These are phyloP conservation scores for Prorops nasuta DNA, from an alignment of 1,140 invertebrate species.

Conservation along the genomic window DNA sequence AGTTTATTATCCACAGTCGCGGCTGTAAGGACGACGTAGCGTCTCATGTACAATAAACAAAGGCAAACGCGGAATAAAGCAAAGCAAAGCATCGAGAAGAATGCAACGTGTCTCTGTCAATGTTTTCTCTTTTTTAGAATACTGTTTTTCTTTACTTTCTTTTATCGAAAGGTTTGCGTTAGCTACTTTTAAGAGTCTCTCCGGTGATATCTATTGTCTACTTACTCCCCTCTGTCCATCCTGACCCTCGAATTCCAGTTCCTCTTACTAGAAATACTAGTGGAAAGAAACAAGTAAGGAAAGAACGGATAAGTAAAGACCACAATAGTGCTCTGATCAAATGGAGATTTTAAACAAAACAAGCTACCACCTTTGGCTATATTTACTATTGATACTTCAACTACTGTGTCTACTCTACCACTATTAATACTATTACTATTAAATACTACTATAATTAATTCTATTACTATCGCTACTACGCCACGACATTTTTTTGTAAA, in stretches of 20 bases:
- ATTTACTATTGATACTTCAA: slow-evolving; percentile 31
- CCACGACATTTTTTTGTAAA: slow-evolving; percentile 34
- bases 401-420: no score
- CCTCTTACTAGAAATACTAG: slow-evolving; percentile 24
- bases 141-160: not conserved
- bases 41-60: slow-evolving; percentile 32
- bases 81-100: slow-evolving; percentile 17
- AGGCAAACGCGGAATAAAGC: slow-evolving; percentile 6
- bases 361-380: slow-evolving; percentile 27
- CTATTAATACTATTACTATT: slow-evolving; percentile 17
- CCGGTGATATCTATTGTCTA: slow-evolving; percentile 17
- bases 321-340: slow-evolving; percentile 24
- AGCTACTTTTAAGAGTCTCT: slow-evolving; percentile 11
- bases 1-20: slow-evolving; percentile 27
- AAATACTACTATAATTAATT: slow-evolving; percentile 23
- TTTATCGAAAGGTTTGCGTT: not conserved
- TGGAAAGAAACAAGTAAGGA: slow-evolving; percentile 16
- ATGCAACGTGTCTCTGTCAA: slow-evolving; percentile 36
- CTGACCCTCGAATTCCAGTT: slow-evolving; percentile 2
- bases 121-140: slow-evolving; percentile 20
- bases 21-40: slow-evolving; percentile 29
- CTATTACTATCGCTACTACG: slow-evolving; percentile 32
- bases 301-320: no score
- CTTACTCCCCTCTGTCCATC: slow-evolving; percentile 8
- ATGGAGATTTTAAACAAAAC: no score